Evolutionary conservation across 2,113 vertebrate species (phyloP).

Genomic region (Mungos mungo): DNA sequence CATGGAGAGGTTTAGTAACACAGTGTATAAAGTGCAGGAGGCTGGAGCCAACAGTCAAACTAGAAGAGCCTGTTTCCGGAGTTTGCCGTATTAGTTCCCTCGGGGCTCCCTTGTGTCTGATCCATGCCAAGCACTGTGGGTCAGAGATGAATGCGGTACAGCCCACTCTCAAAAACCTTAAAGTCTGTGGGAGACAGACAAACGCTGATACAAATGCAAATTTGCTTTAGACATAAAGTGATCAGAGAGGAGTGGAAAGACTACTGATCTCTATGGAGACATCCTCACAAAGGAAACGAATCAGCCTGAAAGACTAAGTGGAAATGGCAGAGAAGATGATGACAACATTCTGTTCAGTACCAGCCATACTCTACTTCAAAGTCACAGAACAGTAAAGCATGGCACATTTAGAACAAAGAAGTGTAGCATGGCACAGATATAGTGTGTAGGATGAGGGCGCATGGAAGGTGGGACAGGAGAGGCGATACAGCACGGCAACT

Average conservation of each 20-base stretch:
- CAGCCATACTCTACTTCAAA: not conserved
- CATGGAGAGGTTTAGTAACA: not conserved
- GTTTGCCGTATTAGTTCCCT: not conserved
- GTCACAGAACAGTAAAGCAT: not conserved
- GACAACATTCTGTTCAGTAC: not conserved
- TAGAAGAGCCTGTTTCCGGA: not conserved
- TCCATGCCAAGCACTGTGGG: no score
- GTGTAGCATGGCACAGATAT: not conserved
- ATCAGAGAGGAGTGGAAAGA: no score
- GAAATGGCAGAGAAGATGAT: not conserved
- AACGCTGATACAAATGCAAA: not conserved
- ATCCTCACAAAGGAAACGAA: not conserved
- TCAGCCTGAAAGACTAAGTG: not conserved
- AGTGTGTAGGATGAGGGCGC: no score
- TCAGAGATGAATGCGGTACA: not conserved
- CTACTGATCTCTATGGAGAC: not conserved
- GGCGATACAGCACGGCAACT: no score
- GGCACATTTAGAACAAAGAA: not conserved
- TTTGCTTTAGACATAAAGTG: not conserved
- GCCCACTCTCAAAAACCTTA: not conserved
- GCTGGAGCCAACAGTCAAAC: rapidly evolving
- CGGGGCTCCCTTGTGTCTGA: not conserved
- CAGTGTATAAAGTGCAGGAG: not conserved
- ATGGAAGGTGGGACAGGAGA: not conserved
- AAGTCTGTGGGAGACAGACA: not conserved